Evolutionary conservation across 1,140 invertebrate genomes (phyloP), one percentile per base, ranked within the genome.

Genomic region (Nephotettix cincticeps): DNA sequence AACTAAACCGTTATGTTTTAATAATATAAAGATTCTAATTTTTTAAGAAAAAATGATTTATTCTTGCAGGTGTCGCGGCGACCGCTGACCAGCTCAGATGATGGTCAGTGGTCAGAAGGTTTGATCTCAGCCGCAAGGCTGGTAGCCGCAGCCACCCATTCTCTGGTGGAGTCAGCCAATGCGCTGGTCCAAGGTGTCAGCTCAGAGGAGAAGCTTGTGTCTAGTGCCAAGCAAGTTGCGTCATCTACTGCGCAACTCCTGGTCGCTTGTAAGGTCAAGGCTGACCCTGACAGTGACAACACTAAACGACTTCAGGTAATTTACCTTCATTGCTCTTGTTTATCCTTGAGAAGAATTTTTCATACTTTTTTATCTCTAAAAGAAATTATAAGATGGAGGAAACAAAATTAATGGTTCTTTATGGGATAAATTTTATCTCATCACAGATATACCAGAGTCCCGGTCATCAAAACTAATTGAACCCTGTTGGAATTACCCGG

Each of bases 71-170:
- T 97, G 28, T 91, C 92, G 0, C 84, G 91, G 17, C 90, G 88
- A 67, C 92, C 92, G 1, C 81, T 90, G 21, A 91, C 89, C 17
- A 93, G 90, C 30, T 95, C 93, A 0, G 96, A 99, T 79, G 97
- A 99, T 83, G 97, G 96, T 0, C 97, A 99, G 78, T 99, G 97
- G 98, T 99, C 96, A 0, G 96, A 99, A 82, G 98, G 98, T 1
- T 84, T 99, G 1, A 94, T 99, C 36, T 98, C 96, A 23, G 98
- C 97, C 0, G 96, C 98, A 0, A 86, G 95, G 72, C 84, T 98
- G 72, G 97, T 99, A 0, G 97, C 97, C 0, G 97, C 97, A 0
- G 97, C 98, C 0, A 98, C 97, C 0, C 97, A 99, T 80, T 96
- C 94, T 73, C 84, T 99, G 27, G 98, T 98, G 61, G 97, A 99